Evolutionary conservation across 1,140 invertebrate species (phyloP), one percentile per base, ranked within the genome.

Genomic region (Bombus ignitus): DNA sequence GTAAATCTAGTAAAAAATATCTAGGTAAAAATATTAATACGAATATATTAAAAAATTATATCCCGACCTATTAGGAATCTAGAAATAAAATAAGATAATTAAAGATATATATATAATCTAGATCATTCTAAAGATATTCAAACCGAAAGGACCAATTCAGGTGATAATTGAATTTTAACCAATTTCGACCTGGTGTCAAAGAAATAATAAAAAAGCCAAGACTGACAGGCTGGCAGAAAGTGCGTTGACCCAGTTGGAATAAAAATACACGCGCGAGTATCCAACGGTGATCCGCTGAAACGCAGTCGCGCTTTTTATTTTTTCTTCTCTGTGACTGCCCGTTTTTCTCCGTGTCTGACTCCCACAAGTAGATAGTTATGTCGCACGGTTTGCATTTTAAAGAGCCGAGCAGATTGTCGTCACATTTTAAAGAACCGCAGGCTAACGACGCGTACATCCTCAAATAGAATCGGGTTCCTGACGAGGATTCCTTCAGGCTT

Each of bases 351-450:
- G 22, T 57, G 53, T 53, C 53, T 44, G 37, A 47, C 35, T 42
- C 80, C 78, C 87, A 89, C 90, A 87, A 91, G 91, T 92, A 91
- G 90, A 92, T 93, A 92, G 92, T 93, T 93, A 91, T 91, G 89
- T 91, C 90, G 85, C 71, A 81, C 86, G 89, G 88, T 92, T 93
- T 92, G 92, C 92, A 93, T 92, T 92, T 91, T 93, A 93, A 93
- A 93, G 88, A 88, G 92, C 89, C 90, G 81, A 73, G 77, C 84
- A 85, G 88, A 53, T 53, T 53, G 47, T 53, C 47, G 47, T 53
- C 47, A 53, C 18, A 53, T 53, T 53, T 53, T 53, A 62, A n/a
- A 92, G 88, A 84, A 92, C 84, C 73, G 81, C 74, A 83, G 91
- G 73, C 89, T 92, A 92, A 92, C 88, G 90, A 92, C 87, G 87